These are phyloP conservation scores for Ichneumoninae sp. DNA, from an alignment of 2,888 invertebrate genomes.

Conservation along the genomic window DNA sequence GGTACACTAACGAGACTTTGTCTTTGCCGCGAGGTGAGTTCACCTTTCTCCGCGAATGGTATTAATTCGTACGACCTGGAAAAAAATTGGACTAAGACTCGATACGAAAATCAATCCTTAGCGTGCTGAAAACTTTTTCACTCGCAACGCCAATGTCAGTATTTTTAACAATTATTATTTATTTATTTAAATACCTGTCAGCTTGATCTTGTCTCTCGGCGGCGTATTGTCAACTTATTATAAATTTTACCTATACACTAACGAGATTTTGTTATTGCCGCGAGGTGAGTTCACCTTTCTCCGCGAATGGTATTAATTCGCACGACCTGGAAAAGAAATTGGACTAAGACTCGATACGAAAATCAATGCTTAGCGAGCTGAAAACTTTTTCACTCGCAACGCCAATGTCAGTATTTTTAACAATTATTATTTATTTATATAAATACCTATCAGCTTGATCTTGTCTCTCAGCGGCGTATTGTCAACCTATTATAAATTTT, in stretches of 20 bases:
- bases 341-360: background rate
- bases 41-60: background rate
- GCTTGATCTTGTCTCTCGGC: slow-evolving; percentile 7
- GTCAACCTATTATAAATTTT: slow-evolving; percentile 53
- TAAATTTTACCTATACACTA: slow-evolving; percentile 32
- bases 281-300: background rate
- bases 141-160: background rate
- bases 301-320: background rate
- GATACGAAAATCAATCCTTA: background rate
- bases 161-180: too few species aligned
- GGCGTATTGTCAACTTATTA: slow-evolving; percentile 54
- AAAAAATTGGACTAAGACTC: background rate
- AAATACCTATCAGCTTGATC: background rate
- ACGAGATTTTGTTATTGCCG: background rate
- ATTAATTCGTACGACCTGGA: slow-evolving; percentile 1
- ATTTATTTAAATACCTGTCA: too few species aligned
- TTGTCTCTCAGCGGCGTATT: slow-evolving; percentile 36
- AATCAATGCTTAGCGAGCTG: background rate
- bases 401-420: too few species aligned
- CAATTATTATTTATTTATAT: too few species aligned
- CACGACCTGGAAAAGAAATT: background rate
- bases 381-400: background rate
- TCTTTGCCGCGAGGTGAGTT: background rate
- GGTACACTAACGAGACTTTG: slow-evolving; percentile 19
- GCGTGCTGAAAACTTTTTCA: background rate